These are phyloP conservation scores for Hipposideros larvatus DNA, from an alignment of 2,797 vertebrate species.

Conservation along the genomic window DNA sequence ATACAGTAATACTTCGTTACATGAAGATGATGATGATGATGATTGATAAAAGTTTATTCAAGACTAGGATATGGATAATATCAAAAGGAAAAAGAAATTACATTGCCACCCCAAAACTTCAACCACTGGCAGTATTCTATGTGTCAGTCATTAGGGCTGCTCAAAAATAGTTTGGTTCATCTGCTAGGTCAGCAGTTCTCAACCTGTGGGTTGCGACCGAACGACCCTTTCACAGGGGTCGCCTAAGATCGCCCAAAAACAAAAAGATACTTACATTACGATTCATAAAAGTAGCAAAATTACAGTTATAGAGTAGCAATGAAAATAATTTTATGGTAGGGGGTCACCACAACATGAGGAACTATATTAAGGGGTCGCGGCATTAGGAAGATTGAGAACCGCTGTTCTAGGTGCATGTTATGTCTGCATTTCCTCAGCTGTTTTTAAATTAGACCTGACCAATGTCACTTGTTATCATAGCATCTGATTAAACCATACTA, in stretches of 20 bases:
- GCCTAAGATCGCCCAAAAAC: too few relatives aligned
- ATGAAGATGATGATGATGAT: background rate
- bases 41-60: background rate
- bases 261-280: too few relatives aligned
- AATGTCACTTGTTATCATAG: background rate
- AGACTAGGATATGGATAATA: conserved; percentile 13
- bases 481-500: background rate
- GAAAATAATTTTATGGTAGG: too few relatives aligned
- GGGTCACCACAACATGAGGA: too few relatives aligned
- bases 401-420: background rate
- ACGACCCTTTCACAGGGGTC: too few relatives aligned
- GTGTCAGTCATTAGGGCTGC: background rate
- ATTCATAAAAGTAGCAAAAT: too few relatives aligned
- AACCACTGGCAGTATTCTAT: background rate
- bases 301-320: too few relatives aligned
- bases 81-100: conserved; percentile 1
- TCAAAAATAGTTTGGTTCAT: background rate
- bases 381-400: too few relatives aligned
- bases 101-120: background rate
- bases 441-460: background rate
- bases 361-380: too few relatives aligned
- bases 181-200: too few relatives aligned
- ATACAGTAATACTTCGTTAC: background rate
- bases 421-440: background rate
- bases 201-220: too few relatives aligned